Conservation (phyloP, 2,113 vertebrate species). For the Paratilapia polleni region DNA sequence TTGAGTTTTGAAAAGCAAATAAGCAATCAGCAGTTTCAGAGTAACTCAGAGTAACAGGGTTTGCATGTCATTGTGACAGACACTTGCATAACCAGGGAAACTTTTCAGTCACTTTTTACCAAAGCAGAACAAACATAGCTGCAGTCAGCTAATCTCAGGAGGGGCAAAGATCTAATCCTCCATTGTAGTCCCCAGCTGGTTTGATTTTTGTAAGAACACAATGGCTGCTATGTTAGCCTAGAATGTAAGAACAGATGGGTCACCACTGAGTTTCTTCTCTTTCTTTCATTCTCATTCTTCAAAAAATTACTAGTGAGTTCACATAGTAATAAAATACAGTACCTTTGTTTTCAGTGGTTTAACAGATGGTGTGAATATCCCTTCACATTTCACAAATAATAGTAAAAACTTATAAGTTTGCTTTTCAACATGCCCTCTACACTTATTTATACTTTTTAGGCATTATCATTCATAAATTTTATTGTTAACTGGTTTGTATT, state of each 20-base stretch:
- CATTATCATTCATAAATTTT: neutral
- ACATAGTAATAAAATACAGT: neutral
- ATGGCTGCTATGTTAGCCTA: slow-evolving; percentile 4
- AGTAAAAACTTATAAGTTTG: neutral
- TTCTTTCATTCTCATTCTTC: neutral
- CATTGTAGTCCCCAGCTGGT: slow-evolving; percentile 8
- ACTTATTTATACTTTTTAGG: neutral
- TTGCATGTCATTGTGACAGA: slow-evolving; percentile 38
- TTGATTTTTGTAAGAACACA: slow-evolving; percentile 30
- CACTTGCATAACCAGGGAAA: slow-evolving; percentile 21
- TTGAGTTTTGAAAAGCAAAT: neutral
- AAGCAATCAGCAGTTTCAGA: slow-evolving; percentile 22
- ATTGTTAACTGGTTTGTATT: neutral
- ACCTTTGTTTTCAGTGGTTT: neutral
- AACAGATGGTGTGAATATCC: neutral
- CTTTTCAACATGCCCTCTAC: neutral
- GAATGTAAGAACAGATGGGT: neutral
- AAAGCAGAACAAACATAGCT: slow-evolving; percentile 31
- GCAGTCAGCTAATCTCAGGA: slow-evolving; percentile 34
- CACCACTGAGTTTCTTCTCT: neutral
- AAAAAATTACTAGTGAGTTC: neutral
- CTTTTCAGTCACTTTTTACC: slow-evolving; percentile 22
- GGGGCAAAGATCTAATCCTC: neutral
- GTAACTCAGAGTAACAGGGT: neutral
- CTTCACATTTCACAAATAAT: neutral